Base-by-base conservation (phyloP, 37 sponge, comb jelly and placozoan species). In the Hexactinellida sp. region DNA sequence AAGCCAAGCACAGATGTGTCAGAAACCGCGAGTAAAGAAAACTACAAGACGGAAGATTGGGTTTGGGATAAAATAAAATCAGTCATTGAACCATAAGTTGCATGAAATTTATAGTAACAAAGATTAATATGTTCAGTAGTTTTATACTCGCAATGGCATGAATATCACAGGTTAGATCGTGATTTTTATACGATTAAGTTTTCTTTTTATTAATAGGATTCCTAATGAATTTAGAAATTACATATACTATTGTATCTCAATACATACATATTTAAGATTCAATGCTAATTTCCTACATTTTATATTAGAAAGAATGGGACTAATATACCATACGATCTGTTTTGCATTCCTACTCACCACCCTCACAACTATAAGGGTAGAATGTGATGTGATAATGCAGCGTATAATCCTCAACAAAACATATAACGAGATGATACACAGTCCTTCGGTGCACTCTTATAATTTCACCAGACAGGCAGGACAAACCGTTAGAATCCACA, bases 1-100 rank as follows among this genome's bases (percentile, higher is more conserved):
- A 7, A 63, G 30, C 21, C 21, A n/a, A 28, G 30, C 3, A 23
- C 3, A 63, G 76, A 63, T 23, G 25, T 63, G 34, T n/a, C 76
- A 63, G 76, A 63, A 63, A 25, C 76, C 76, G 76, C 76, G 76
- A 63, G 76, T n/a, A 63, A 63, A n/a, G 34, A 23, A 25, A n/a
- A 63, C 13, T 23, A 21, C 19, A 1, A 21, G 76, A 63, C 76
- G 34, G 76, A 63, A 63, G 76, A 63, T 63, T 63, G 76, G 76
- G 76, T 63, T 10, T 63, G 76, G 76, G 76, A 63, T 63, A 10
- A 23, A 63, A 63, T 63, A 5, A 63, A 63, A 23, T 63, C 76
- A 25, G 25, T 23, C 3, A 28, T 16, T 47, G 16, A 47, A 19
- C 16, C 9, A 47, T 9, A 47, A 47, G 9, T 47, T 47, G 52